Conservation (phyloP, 2,888 invertebrate genomes). For the Rhagium mordax region DNA sequence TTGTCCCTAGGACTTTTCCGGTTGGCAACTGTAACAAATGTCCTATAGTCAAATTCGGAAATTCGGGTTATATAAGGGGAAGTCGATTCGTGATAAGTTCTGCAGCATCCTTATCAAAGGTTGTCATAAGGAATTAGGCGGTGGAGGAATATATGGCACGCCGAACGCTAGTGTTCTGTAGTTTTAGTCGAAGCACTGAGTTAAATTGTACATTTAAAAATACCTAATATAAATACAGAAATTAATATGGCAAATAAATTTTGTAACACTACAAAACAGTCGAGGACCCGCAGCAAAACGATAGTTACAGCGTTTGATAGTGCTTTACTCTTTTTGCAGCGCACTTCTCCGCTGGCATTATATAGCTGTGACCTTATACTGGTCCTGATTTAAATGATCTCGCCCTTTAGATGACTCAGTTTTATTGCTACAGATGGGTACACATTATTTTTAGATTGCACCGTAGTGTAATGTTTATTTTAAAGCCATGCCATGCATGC, state of each 20-base stretch:
- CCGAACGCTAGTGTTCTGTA: too few species aligned
- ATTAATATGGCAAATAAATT: too few species aligned
- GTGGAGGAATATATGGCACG: too few species aligned
- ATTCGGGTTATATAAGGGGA: neutral
- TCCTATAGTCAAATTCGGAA: neutral
- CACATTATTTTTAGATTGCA: slow-evolving; percentile 34
- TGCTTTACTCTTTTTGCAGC: neutral
- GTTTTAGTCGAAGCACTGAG: too few species aligned
- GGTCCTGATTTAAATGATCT: slow-evolving; percentile 18
- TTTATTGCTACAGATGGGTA: slow-evolving; percentile 24
- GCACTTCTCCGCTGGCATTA: slow-evolving; percentile 6
- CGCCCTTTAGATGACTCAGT: slow-evolving; percentile 19
- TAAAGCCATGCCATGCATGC: slow-evolving; percentile 16
- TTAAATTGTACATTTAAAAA: too few species aligned
- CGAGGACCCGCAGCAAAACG: neutral
- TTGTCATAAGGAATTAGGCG: too few species aligned
- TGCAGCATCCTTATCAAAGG: neutral
- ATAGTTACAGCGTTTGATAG: neutral
- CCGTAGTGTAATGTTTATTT: slow-evolving; percentile 27
- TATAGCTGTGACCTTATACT: slow-evolving; percentile 13
- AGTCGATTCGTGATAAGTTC: neutral
- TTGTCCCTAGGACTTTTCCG: slow-evolving; percentile 6
- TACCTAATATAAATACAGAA: too few species aligned
- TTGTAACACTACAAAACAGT: too few species aligned
- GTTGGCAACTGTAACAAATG: neutral